Evolutionary conservation across 2,797 vertebrate species (phyloP).

Genomic region (Mycteria americana): DNA sequence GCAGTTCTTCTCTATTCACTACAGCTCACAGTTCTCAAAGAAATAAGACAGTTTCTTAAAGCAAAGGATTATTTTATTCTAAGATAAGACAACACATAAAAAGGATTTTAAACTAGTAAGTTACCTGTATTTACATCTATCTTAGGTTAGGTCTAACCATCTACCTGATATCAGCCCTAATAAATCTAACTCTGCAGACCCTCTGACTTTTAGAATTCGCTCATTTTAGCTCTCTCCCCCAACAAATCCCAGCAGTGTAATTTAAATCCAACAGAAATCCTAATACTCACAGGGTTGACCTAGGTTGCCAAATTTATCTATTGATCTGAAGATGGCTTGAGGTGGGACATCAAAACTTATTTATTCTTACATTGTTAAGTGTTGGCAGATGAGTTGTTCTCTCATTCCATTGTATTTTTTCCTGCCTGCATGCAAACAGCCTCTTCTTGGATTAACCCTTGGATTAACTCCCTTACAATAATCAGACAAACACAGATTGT

Average conservation of each 20-base stretch:
- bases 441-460: slow-evolving; percentile 32
- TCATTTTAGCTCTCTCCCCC: background rate
- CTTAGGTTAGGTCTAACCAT: background rate
- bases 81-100: background rate
- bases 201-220: background rate
- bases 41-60: background rate
- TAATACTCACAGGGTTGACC: slow-evolving; percentile 15
- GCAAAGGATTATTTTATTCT: background rate
- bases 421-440: slow-evolving; percentile 52
- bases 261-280: slow-evolving; percentile 22
- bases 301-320: slow-evolving; percentile 15
- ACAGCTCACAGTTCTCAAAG: background rate
- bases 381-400: slow-evolving; percentile 37
- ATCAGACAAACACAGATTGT: slow-evolving; percentile 32
- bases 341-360: background rate
- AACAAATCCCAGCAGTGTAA: background rate
- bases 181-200: background rate
- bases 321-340: background rate
- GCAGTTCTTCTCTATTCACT: background rate
- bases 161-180: background rate
- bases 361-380: slow-evolving; percentile 43
- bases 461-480: slow-evolving; percentile 44
- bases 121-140: background rate
- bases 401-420: slow-evolving; percentile 36
- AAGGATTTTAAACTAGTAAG: background rate